These are phyloP conservation scores for Cossypha heuglini DNA, from an alignment of 2,797 vertebrate species.

Conservation along the genomic window DNA sequence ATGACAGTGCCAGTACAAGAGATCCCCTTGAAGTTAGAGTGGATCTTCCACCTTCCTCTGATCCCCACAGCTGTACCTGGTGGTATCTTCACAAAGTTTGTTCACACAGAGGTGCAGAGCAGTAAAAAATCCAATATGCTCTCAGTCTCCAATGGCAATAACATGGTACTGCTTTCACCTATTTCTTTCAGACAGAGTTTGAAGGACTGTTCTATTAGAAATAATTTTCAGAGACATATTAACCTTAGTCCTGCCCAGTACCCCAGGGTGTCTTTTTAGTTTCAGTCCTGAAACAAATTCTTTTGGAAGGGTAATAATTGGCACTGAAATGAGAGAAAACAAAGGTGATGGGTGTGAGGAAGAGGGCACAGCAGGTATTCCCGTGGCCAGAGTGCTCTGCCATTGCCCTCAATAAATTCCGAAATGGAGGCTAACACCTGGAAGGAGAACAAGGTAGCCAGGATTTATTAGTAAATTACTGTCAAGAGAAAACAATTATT, in stretches of 20 bases:
- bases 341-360: not conserved
- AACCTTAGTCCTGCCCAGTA: not conserved
- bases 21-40: not conserved
- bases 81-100: not conserved
- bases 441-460: not conserved
- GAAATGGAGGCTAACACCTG: not conserved
- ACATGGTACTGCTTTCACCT: not conserved
- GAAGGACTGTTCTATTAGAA: not conserved
- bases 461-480: not conserved
- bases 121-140: not conserved
- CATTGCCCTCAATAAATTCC: not conserved
- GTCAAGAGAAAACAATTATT: not conserved
- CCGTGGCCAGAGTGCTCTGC: fast-evolving
- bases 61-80: not conserved
- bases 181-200: not conserved
- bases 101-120: not conserved
- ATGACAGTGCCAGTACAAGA: not conserved
- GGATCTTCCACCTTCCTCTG: not conserved
- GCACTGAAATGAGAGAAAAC: not conserved
- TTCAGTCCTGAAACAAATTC: not conserved
- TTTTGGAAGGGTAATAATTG: not conserved
- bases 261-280: not conserved
- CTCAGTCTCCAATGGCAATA: fast-evolving
- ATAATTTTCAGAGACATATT: not conserved
- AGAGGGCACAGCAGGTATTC: not conserved